A percentile compares a stretch with the other conserved stretches of the same genome.
Conservation (phyloP, 2,888 invertebrate genomes). For the Erpobdella octoculata region DNA sequence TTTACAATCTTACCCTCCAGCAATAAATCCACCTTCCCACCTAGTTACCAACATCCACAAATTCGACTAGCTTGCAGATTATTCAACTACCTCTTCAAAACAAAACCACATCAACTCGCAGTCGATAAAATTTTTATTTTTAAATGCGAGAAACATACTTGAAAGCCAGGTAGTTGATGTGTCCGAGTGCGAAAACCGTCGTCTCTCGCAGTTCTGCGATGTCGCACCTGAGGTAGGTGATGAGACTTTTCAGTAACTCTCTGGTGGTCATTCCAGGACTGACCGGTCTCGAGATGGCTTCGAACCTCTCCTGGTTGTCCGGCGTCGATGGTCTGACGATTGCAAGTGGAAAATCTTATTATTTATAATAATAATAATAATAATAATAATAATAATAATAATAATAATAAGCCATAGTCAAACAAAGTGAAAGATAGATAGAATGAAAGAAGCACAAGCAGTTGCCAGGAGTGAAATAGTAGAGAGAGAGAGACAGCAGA, state of each 20-base stretch:
- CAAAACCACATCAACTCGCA: neutral
- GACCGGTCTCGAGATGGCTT: conserved; percentile 19
- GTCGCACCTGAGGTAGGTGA: conserved; percentile 85
- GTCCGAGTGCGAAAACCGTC: conserved; percentile 79
- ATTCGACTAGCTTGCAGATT: neutral
- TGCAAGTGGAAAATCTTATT: neutral
- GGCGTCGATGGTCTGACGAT: conserved; percentile 58
- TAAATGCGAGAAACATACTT: no score
- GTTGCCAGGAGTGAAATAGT: no score
- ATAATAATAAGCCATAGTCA: no score
- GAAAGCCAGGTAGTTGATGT: conserved; percentile 85
- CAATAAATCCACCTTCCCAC: no score
- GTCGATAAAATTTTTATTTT: no score
- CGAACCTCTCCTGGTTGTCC: conserved; percentile 29
- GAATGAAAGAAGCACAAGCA: no score
- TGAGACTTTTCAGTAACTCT: conserved; percentile 81
- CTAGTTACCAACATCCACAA: neutral
- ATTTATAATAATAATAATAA: neutral
- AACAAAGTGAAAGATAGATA: no score
- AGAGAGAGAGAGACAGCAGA: no score
- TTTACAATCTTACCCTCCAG: no score
- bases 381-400: neutral
- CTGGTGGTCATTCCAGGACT: conserved; percentile 64
- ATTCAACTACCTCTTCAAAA: neutral
- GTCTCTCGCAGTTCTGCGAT: conserved; percentile 86